Percentiles rank a stretch among this genome's conserved stretches.
These are phyloP conservation scores for Watsonalla cultraria DNA, from an alignment of 2,888 invertebrate genomes.

Conservation along the genomic window DNA sequence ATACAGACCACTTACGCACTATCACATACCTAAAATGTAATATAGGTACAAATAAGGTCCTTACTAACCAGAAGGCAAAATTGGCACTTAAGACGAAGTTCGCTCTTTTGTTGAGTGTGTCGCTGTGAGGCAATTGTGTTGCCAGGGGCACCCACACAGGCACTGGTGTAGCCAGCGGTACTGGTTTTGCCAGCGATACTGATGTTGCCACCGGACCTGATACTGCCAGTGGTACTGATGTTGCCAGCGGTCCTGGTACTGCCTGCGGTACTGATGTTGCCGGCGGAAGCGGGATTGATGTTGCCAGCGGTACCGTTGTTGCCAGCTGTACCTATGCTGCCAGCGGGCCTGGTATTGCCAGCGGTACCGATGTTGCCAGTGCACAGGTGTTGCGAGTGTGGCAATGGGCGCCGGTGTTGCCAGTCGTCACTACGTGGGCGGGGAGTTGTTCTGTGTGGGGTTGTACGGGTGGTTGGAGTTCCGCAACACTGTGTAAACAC, in stretches of 20 bases:
- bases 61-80: constrained; percentile 78
- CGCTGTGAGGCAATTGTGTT: constrained; percentile 18
- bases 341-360: constrained; percentile 2
- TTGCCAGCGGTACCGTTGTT: constrained; percentile 15
- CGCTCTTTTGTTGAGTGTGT: constrained; percentile 56
- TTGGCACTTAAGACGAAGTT: constrained; percentile 76
- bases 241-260: no score
- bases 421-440: constrained; percentile 51
- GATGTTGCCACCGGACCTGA: no score
- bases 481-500: constrained; percentile 96
- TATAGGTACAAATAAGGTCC: constrained; percentile 76
- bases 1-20: constrained; percentile 72
- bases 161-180: no score
- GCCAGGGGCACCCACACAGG: no score
- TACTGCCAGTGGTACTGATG: no score
- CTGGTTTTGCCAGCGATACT: no score
- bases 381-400: constrained; percentile 13
- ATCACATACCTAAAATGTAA: constrained; percentile 72
- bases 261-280: constrained; percentile 4
- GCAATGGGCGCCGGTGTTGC: constrained; percentile 14
- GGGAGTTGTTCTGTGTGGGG: constrained; percentile 65
- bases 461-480: constrained; percentile 94
- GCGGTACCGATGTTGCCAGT: constrained; percentile 5
- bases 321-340: constrained; percentile 14
- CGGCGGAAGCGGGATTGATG: constrained; percentile 19